A percentile compares a stretch with the other conserved stretches of the same genome.
These are phyloP conservation scores for Uria aalge DNA, from an alignment of 2,113 vertebrate genomes.

Conservation along the genomic window DNA sequence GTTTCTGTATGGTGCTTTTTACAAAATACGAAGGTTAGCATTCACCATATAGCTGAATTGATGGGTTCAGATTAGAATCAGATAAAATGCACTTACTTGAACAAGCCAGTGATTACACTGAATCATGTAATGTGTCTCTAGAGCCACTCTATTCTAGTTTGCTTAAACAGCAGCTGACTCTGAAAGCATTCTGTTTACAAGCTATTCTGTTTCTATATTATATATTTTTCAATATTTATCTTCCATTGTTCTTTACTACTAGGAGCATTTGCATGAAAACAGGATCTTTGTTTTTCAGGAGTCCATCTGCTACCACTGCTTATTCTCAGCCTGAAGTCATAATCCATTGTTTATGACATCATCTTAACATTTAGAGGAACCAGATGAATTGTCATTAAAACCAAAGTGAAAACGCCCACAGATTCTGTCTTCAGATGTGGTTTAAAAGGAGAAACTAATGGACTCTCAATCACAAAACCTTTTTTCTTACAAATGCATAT, in stretches of 20 bases:
- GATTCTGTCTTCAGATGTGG: conserved; percentile 33
- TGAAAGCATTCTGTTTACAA: conserved; percentile 42
- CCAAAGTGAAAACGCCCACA: neutral
- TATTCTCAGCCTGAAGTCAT: conserved; percentile 58
- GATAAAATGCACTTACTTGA: conserved; percentile 22
- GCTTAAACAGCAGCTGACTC: conserved; percentile 38
- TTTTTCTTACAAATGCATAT: conserved; percentile 39
- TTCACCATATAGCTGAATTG: neutral
- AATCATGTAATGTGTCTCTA: conserved; percentile 25
- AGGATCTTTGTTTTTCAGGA: conserved; percentile 32
- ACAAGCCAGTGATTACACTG: conserved; percentile 42
- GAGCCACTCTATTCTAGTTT: neutral
- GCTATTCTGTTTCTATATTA: neutral
- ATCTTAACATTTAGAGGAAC: conserved; percentile 53
- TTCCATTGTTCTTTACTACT: conserved; percentile 32
- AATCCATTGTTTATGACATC: conserved; percentile 37
- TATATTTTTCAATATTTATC: conserved; percentile 50
- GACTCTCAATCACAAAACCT: neutral
- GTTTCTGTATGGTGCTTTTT: neutral
- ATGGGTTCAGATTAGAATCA: conserved; percentile 12
- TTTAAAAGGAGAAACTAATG: conserved; percentile 56
- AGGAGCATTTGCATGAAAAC: conserved; percentile 56
- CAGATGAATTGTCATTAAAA: conserved; percentile 52
- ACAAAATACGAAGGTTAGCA: neutral
- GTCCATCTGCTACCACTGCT: conserved; percentile 65